phyloP scores from a whole-genome alignment of 2,797 vertebrate genomes.

The Chelon auratus region DNA sequence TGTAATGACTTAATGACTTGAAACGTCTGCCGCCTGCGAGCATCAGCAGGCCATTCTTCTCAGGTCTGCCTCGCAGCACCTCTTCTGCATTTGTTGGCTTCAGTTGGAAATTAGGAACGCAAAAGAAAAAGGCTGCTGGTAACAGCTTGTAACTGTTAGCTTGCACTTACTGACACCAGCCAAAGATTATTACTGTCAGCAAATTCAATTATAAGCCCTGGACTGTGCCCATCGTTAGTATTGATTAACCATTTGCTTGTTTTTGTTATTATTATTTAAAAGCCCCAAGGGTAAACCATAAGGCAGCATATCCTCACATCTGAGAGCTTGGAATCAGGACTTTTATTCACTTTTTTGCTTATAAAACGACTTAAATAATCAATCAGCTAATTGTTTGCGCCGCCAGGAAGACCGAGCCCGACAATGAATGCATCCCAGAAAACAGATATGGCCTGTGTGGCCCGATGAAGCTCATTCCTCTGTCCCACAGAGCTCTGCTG shows the following conservation, averaged over 20 bases:
- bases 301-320: not conserved
- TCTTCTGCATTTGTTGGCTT: conserved; percentile 24
- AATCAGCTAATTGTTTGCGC: not conserved
- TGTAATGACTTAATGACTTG: conserved; percentile 37
- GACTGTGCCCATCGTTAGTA: not conserved
- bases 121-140: conserved; percentile 2
- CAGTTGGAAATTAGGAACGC: not conserved
- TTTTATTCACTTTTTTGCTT: not conserved
- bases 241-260: not conserved
- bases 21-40: conserved; percentile 9
- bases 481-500: not conserved
- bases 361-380: not conserved
- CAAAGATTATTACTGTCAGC: not conserved
- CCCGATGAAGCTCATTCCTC: conserved; percentile 1
- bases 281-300: not conserved
- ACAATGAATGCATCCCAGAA: not conserved
- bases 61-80: not conserved
- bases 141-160: not conserved
- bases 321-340: not conserved
- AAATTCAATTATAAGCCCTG: not conserved
- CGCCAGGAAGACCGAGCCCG: not conserved
- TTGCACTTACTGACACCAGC: conserved; percentile 6
- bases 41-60: conserved; percentile 14
- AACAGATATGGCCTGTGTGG: not conserved
- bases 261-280: not conserved